Conservation (phyloP, 2,888 invertebrate genomes). For the Eugnorisma glareosa region DNA sequence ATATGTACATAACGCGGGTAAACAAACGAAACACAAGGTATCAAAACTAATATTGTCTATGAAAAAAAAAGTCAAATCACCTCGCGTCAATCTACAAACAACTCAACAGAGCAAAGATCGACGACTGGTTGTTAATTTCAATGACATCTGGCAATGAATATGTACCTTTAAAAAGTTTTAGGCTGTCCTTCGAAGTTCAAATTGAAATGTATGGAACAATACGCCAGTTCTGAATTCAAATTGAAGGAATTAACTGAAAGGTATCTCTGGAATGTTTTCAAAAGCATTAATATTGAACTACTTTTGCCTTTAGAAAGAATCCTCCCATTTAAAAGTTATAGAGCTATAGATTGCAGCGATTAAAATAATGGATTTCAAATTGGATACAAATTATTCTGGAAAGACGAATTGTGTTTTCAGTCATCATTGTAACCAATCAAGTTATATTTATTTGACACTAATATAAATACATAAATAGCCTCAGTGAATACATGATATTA, state of each 20-base stretch:
- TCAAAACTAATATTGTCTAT: background rate
- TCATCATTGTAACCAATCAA: background rate
- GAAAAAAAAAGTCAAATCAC: background rate
- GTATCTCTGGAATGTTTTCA: conserved; percentile 41
- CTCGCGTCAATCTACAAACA: too few species aligned
- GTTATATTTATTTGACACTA: background rate
- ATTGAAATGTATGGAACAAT: conserved; percentile 43
- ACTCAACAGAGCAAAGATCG: background rate
- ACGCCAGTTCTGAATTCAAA: conserved; percentile 42
- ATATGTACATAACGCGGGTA: conserved; percentile 26
- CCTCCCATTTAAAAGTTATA: background rate
- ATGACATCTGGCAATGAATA: background rate
- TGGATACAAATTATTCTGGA: background rate
- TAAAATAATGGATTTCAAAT: background rate
- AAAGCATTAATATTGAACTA: conserved; percentile 39
- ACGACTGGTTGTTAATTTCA: background rate
- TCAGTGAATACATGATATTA: background rate
- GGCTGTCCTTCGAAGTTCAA: conserved; percentile 38
- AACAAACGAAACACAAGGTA: conserved; percentile 9
- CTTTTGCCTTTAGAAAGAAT: conserved; percentile 17
- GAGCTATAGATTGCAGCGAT: background rate
- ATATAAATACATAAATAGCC: too few species aligned
- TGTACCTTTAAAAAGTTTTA: conserved; percentile 28
- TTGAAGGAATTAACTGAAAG: conserved; percentile 18
- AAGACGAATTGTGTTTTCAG: background rate